Evolutionary conservation across 1,140 invertebrate species (phyloP).

Genomic region (Zaprionus lachaisei): DNA sequence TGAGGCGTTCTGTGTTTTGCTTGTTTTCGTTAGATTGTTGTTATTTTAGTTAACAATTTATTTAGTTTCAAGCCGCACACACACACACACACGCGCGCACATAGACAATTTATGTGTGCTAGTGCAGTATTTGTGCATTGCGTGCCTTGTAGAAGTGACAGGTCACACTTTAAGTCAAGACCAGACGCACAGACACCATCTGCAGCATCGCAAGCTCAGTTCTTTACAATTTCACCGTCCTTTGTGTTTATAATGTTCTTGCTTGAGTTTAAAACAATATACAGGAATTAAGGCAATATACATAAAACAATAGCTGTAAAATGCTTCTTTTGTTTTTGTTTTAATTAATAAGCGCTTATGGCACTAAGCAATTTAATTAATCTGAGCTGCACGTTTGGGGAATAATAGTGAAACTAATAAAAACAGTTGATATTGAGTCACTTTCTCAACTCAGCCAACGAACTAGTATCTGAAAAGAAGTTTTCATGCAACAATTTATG

Average conservation of each 20-base stretch:
- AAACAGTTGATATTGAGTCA: not conserved
- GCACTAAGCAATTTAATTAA: not conserved
- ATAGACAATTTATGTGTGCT: slow-evolving; percentile 63
- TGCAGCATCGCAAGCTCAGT: not conserved
- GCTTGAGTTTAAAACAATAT: too few relatives aligned
- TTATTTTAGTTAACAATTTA: slow-evolving; percentile 83
- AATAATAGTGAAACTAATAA: not conserved
- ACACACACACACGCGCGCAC: not conserved
- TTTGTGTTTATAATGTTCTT: not conserved
- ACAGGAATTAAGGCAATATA: too few relatives aligned
- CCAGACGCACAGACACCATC: slow-evolving; percentile 9
- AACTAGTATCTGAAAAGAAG: too few relatives aligned
- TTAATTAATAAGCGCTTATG: not conserved
- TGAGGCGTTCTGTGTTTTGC: slow-evolving; percentile 82
- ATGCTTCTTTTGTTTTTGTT: not conserved
- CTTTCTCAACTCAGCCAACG: too few relatives aligned
- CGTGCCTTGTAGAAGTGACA: slow-evolving; percentile 49
- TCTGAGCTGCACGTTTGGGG: not conserved
- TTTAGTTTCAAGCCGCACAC: slow-evolving; percentile 64
- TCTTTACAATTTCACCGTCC: not conserved
- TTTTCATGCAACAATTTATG: not conserved
- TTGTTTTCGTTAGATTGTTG: slow-evolving; percentile 81
- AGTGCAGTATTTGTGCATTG: slow-evolving; percentile 50
- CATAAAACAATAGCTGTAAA: too few relatives aligned
- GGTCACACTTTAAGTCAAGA: slow-evolving; percentile 37